Evolutionary conservation across 2,797 vertebrate species (phyloP).

Genomic region (Myoxocephalus aenaeus): DNA sequence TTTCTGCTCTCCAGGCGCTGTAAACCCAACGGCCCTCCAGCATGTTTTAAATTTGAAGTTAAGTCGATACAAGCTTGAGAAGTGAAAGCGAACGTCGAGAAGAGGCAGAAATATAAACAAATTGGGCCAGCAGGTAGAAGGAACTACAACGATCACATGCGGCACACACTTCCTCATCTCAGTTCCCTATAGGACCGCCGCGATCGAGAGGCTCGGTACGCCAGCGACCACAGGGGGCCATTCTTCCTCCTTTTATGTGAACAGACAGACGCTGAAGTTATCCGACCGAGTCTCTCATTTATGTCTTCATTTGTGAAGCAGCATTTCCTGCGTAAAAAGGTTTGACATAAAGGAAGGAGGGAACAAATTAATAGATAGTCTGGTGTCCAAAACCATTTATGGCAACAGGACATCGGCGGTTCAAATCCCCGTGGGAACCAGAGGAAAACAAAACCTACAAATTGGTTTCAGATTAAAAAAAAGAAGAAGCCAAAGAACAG

Average conservation of each 20-base stretch:
- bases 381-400: not conserved
- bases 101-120: constrained; percentile 2
- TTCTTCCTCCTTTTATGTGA: not conserved
- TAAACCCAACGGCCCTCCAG: not conserved
- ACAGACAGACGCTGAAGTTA: not conserved
- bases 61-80: not conserved
- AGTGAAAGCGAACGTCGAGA: constrained; percentile 2
- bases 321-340: not conserved
- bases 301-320: not conserved
- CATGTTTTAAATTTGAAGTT: not conserved
- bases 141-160: not conserved
- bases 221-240: not conserved
- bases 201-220: not conserved
- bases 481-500: not conserved
- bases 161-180: constrained; percentile 30
- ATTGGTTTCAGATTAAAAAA: not conserved
- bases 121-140: constrained; percentile 23
- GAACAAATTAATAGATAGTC: not conserved
- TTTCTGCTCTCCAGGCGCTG: not conserved
- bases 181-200: constrained; percentile 9
- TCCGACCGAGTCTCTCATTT: accelerated
- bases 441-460: not conserved
- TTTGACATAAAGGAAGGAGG: not conserved
- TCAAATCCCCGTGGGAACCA: not conserved
- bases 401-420: not conserved